Percentiles rank a stretch among this genome's conserved stretches.
phyloP scores from a whole-genome alignment of 2,113 vertebrate species.

The Platichthys stellatus region DNA sequence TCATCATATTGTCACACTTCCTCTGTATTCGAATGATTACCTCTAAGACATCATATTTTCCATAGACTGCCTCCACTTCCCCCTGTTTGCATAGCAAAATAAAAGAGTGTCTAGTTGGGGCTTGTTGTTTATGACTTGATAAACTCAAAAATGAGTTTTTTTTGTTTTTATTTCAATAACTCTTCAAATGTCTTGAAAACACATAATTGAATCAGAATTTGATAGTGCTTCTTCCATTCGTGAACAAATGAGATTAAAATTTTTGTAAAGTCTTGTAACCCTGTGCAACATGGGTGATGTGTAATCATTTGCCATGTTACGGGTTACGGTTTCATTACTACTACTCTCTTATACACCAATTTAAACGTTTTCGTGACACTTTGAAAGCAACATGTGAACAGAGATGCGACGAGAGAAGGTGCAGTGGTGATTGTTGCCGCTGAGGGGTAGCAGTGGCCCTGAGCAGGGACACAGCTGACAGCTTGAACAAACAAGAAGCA shows the following conservation, averaged over 20 bases:
- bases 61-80: no score
- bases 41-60: not conserved
- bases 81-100: no score
- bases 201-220: no score
- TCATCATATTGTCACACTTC: not conserved
- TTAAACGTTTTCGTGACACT: not conserved
- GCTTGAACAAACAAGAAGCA: not conserved
- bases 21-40: no score
- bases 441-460: conserved; percentile 25
- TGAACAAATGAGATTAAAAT: not conserved
- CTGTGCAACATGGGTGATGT: no score
- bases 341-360: no score
- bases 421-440: conserved; percentile 30
- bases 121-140: no score
- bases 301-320: no score
- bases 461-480: not conserved
- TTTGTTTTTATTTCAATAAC: not conserved
- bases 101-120: no score
- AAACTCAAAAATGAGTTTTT: not conserved
- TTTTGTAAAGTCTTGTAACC: not conserved
- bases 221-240: not conserved
- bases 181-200: no score
- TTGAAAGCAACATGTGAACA: not conserved
- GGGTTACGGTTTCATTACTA: no score
- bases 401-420: not conserved